Percentiles rank a stretch among this genome's conserved stretches.
Evolutionary conservation across 2,888 invertebrate species (phyloP).

Genomic region (Buathra laborator): DNA sequence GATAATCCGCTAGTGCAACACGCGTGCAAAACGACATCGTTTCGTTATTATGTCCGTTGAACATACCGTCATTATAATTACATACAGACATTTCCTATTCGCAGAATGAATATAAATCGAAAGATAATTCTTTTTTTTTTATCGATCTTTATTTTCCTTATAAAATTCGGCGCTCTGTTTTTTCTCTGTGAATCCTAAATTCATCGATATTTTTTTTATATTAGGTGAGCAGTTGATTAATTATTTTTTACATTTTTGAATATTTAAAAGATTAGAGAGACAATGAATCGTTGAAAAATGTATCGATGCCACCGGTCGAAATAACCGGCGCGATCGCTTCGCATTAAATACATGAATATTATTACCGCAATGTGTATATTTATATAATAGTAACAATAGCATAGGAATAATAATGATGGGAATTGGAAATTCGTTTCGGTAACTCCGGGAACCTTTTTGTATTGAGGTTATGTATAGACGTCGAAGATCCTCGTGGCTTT

Average conservation of each 20-base stretch:
- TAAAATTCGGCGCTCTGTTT: too few species aligned
- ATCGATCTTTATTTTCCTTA: too few species aligned
- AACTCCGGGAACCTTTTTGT: background rate
- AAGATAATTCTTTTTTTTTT: too few species aligned
- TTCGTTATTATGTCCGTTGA: background rate
- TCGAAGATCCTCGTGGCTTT: constrained; percentile 30
- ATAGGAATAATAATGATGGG: background rate
- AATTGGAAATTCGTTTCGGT: constrained; percentile 22
- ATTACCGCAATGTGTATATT: background rate
- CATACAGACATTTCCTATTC: too few species aligned
- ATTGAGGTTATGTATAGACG: constrained; percentile 13
- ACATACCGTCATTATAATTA: too few species aligned
- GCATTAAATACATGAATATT: constrained; percentile 9
- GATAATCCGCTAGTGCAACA: background rate
- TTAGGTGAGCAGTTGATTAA: background rate
- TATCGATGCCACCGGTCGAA: background rate
- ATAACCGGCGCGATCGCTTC: background rate
- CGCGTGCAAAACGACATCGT: background rate
- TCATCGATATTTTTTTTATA: background rate
- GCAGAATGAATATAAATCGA: too few species aligned
- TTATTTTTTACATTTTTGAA: background rate
- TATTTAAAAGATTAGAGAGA: too few species aligned
- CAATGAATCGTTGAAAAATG: background rate
- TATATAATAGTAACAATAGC: background rate
- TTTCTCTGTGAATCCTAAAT: background rate